Evolutionary conservation across 2,113 vertebrate species (phyloP).

Genomic region (Triplophysa siluroides): DNA sequence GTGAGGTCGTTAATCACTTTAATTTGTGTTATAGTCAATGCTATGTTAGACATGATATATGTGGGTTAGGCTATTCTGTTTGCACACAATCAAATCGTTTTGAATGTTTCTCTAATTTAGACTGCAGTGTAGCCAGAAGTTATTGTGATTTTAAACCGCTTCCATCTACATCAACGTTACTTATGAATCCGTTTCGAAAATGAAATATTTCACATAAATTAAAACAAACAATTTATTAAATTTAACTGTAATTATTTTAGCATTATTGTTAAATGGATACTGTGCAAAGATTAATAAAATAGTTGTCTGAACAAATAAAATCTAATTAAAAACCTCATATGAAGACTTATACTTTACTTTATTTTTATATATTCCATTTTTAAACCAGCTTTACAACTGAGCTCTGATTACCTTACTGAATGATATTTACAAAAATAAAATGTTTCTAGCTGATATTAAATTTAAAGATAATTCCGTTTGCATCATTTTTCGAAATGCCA

Average conservation of each 20-base stretch:
- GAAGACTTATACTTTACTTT: not conserved
- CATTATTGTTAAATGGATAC: not conserved
- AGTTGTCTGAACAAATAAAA: not conserved
- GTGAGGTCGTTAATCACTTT: conserved; percentile 89
- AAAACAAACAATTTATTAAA: not conserved
- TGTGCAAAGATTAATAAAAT: not conserved
- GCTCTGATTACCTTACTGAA: not conserved
- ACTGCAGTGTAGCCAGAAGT: conserved; percentile 26
- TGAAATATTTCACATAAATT: not conserved
- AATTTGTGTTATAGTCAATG: conserved; percentile 83
- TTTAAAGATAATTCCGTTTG: too few species aligned
- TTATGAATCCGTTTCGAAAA: not conserved
- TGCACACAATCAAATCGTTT: conserved; percentile 60
- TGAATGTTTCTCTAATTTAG: conserved; percentile 57
- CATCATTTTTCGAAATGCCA: too few species aligned
- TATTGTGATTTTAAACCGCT: not conserved
- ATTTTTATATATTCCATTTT: not conserved
- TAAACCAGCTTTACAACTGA: not conserved
- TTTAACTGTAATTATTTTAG: not conserved
- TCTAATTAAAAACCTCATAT: not conserved
- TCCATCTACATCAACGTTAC: not conserved
- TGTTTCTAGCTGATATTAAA: too few species aligned
- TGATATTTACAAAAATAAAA: not conserved
- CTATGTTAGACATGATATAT: conserved; percentile 81
- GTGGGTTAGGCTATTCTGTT: conserved; percentile 79